phyloP scores from a whole-genome alignment of 2,888 invertebrate genomes.

The Drosophila dives region DNA sequence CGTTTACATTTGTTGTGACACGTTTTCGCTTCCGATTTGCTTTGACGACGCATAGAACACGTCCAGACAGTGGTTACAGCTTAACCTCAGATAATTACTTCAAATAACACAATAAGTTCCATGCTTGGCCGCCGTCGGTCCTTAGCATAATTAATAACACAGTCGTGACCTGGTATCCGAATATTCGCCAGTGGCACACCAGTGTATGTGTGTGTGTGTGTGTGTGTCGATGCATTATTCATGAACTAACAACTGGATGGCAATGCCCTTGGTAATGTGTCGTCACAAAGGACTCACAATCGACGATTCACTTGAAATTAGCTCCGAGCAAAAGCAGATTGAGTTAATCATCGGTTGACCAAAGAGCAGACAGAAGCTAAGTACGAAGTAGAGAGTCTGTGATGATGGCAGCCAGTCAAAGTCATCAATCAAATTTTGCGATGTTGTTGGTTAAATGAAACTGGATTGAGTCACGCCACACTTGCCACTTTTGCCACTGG shows the following conservation, averaged over 20 bases:
- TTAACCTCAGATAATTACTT: constrained; percentile 66
- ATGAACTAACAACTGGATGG: constrained; percentile 51
- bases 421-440: constrained; percentile 68
- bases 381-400: constrained; percentile 4
- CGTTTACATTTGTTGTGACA: constrained; percentile 20
- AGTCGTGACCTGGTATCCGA: constrained; percentile 43
- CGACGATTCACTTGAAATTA: constrained; percentile 57
- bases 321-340: constrained; percentile 57
- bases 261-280: constrained; percentile 55
- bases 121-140: constrained; percentile 48
- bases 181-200: constrained; percentile 9
- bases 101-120: constrained; percentile 65
- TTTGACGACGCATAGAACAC: constrained; percentile 11
- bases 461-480: constrained; percentile 39
- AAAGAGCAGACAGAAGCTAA: constrained; percentile 27
- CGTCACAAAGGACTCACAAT: constrained; percentile 31
- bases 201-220: constrained; percentile 16
- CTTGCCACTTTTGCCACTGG: constrained; percentile 5
- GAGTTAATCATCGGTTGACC: constrained; percentile 70
- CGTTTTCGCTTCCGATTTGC: constrained; percentile 36
- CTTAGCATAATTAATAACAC: constrained; percentile 64
- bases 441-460: constrained; percentile 34
- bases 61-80: constrained; percentile 27
- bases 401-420: constrained; percentile 57
- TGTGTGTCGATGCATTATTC: constrained; percentile 57